Percentiles rank a stretch among this genome's conserved stretches.
Evolutionary conservation across 2,888 invertebrate genomes (phyloP).

Genomic region (Orgyia antiqua): DNA sequence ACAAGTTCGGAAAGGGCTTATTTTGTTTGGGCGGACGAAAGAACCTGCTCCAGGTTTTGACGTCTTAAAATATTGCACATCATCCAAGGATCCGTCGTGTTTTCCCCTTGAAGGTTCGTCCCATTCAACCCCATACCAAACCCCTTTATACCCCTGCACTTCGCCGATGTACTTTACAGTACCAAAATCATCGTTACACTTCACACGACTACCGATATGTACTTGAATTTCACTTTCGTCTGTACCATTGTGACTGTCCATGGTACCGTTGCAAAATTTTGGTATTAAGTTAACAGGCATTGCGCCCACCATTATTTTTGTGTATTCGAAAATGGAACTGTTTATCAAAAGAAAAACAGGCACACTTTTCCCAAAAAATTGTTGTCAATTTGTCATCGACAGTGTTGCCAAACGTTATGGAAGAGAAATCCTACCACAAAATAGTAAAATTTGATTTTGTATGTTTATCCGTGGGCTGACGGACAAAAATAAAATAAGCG

Average conservation of each 20-base stretch:
- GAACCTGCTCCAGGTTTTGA: conserved; percentile 90
- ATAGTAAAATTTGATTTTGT: no score
- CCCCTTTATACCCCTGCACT: conserved; percentile 82
- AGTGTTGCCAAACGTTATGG: no score
- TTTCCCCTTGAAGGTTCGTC: conserved; percentile 93
- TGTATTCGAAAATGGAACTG: conserved; percentile 68
- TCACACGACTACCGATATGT: conserved; percentile 65
- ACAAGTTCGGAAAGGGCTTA: conserved; percentile 83
- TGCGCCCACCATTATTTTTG: conserved; percentile 74
- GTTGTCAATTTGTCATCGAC: conserved; percentile 26
- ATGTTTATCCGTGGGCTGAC: no score
- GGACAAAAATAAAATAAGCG: no score
- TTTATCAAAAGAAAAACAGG: conserved; percentile 67
- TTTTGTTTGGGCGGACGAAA: conserved; percentile 90
- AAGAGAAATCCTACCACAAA: no score
- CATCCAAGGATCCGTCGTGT: conserved; percentile 92
- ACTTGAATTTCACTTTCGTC: conserved; percentile 65
- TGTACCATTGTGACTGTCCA: conserved; percentile 71
- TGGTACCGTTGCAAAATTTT: conserved; percentile 72
- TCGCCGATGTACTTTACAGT: conserved; percentile 87
- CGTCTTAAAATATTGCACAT: conserved; percentile 87
- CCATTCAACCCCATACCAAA: conserved; percentile 98
- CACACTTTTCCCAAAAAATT: conserved; percentile 47
- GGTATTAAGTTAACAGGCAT: conserved; percentile 75
- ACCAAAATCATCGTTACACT: conserved; percentile 62